Percentiles rank a stretch among this genome's conserved stretches.
Conservation (phyloP, 2,888 invertebrate genomes). For the Thysanoteuthis rhombus region DNA sequence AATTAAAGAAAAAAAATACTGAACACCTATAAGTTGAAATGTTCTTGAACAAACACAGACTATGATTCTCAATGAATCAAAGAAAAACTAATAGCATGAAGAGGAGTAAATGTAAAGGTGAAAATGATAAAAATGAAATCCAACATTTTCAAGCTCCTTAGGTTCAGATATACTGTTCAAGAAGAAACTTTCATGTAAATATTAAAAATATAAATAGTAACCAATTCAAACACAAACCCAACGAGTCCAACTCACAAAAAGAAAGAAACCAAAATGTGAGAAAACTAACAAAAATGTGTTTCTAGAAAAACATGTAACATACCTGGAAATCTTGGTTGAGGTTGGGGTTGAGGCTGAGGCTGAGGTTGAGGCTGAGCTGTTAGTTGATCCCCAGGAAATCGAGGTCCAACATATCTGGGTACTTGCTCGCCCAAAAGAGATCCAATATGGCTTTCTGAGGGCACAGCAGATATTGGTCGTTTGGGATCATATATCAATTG, state of each 20-base stretch:
- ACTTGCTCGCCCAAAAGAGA: constrained; percentile 22
- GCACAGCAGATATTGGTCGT: constrained; percentile 18
- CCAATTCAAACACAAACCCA: background rate
- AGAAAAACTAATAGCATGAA: background rate
- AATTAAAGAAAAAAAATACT: background rate
- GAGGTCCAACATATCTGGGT: background rate
- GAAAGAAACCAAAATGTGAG: background rate
- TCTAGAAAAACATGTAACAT: background rate
- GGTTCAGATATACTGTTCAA: background rate
- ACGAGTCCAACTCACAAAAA: background rate
- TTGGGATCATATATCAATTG: constrained; percentile 32
- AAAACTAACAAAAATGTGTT: background rate
- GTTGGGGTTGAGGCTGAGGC: background rate
- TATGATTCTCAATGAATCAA: background rate
- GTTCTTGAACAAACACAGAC: background rate
- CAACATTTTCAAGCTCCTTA: background rate
- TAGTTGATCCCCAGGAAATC: constrained; percentile 17
- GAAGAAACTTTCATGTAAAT: background rate
- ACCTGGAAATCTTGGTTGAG: constrained; percentile 26
- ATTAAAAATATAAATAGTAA: background rate
- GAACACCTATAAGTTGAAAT: background rate
- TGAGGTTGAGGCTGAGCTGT: too few relatives aligned
- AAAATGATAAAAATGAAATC: background rate
- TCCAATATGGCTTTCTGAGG: constrained; percentile 27
- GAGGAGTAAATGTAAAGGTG: too few relatives aligned